A percentile compares a stretch with the other conserved stretches of the same genome.
These are phyloP conservation scores for Kryphioiulus occultus DNA, from an alignment of 2,888 invertebrate genomes.

Conservation along the genomic window DNA sequence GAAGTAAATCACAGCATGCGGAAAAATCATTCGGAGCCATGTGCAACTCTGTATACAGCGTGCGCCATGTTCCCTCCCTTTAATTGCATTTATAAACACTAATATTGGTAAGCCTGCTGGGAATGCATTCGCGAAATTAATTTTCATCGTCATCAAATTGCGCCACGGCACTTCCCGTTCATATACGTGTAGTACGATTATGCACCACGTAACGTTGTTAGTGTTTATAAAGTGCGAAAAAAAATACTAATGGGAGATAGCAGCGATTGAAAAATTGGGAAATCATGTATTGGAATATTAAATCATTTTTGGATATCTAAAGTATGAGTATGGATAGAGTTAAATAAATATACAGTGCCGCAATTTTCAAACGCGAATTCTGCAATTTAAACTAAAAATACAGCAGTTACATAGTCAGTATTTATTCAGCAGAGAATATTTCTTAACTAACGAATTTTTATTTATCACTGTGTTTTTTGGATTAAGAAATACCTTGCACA, in stretches of 20 bases:
- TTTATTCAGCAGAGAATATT: no score
- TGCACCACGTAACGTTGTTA: not conserved
- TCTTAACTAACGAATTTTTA: no score
- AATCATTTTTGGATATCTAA: no score
- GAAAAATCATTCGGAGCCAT: constrained; percentile 1
- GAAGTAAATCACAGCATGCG: constrained; percentile 27
- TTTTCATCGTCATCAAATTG: constrained; percentile 8
- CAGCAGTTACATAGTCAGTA: no score
- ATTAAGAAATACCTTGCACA: no score
- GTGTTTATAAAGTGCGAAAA: not conserved
- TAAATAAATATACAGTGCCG: no score
- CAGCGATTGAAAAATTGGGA: no score
- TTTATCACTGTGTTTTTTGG: no score
- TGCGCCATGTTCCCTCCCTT: not conserved
- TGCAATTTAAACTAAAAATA: no score
- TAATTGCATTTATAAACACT: constrained; percentile 21
- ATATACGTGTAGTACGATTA: not conserved
- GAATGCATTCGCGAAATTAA: constrained; percentile 28
- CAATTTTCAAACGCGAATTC: no score
- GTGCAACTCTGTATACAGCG: not conserved
- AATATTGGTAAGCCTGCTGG: constrained; percentile 28
- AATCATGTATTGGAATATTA: no score
- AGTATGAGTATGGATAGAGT: no score
- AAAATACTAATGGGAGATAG: not conserved
- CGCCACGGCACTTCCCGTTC: not conserved